Evolutionary conservation across 2,888 invertebrate species (phyloP), one percentile per base, ranked within the genome.

Genomic region (Suillia variegata): DNA sequence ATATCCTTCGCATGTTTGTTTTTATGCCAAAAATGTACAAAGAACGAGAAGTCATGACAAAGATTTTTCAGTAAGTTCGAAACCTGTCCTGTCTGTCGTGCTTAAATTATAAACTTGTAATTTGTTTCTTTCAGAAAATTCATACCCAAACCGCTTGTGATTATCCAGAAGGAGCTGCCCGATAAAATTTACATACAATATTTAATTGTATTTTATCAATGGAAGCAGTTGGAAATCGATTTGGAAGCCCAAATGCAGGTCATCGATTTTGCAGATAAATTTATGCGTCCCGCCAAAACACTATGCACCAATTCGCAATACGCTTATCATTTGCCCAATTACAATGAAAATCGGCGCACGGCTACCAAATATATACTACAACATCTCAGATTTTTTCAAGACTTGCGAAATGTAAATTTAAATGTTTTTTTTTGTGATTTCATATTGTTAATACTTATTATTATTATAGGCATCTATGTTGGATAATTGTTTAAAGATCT

Each of bases 171-270:
- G 1, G 75, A 76, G 60, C 50, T 76, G 38, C 68, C 73, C 2
- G 77, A 75, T 64, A 73, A 66, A 48, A 59, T 69, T 13, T 75
- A 64, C 50, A 71, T 75, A 56, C 69, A 75, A 65, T 76, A 75
- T 56, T 66, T 75, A 54, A 68, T 75, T 54, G 67, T 75, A 62
- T 76, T 77, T 58, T 73, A 73, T 63, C 67, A 69, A 24, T 75
- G 75, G 75, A 67, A 69, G 49, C 66, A 67, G 38, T 60, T 75
- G 54, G 70, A 73, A 52, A 56, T 62, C 5, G 67, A 72, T 47
- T 63, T 64, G 18, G 45, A 56, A 10, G 66, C 58, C 10, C 67
- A 62, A 20, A 63, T 70, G 53, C 64, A 64, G 12, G 67, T 75
- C 17, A 63, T 72, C 38, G 69, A 72, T 5, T 70, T 68, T 59